Conservation (phyloP, 2,113 vertebrate genomes). For the Callipepla californica region DNA sequence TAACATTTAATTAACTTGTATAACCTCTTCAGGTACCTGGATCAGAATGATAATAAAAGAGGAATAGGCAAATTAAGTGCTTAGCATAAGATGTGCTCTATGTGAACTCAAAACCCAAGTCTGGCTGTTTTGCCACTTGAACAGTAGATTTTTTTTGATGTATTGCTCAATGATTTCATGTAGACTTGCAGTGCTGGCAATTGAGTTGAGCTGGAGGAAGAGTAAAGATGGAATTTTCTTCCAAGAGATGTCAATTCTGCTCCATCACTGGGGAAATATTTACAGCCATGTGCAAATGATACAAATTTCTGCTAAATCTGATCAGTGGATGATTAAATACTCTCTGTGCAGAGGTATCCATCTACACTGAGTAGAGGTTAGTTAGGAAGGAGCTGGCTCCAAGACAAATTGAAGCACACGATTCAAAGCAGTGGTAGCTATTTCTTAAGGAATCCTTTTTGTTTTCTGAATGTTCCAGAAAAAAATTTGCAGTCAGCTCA, state of each 20-base stretch:
- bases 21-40: neutral
- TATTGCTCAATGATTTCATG: neutral
- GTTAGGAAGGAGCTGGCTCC: neutral
- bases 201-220: neutral
- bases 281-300: accelerated
- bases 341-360: neutral
- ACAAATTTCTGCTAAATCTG: neutral
- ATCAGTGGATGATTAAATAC: neutral
- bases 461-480: neutral
- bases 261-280: too few relatives aligned
- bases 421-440: neutral
- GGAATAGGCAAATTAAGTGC: neutral
- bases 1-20: neutral
- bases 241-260: neutral
- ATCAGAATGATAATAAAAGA: neutral
- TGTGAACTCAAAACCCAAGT: neutral
- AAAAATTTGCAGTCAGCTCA: neutral
- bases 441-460: neutral
- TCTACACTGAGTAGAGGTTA: neutral
- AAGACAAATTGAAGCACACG: neutral
- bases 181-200: neutral
- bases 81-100: neutral
- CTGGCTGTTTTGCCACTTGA: neutral
- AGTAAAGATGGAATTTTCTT: neutral
- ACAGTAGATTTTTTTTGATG: neutral